Percentiles rank a stretch among this genome's conserved stretches.
Evolutionary conservation across 2,888 invertebrate species (phyloP).

Genomic region (Notodonta dromedarius): DNA sequence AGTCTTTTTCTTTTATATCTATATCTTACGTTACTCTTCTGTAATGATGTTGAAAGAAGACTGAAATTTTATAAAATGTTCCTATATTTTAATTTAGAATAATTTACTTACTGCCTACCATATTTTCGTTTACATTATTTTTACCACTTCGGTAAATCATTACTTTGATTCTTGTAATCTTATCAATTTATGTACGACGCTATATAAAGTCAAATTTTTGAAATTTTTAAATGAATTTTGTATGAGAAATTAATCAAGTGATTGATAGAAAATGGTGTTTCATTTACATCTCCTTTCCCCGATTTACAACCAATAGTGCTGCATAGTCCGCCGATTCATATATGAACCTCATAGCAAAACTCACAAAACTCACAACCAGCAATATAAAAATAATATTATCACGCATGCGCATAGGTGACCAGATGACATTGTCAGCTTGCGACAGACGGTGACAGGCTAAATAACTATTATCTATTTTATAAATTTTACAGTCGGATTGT

Average conservation of each 20-base stretch:
- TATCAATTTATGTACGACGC: conserved; percentile 82
- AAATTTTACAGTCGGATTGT: no score
- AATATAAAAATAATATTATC: no score
- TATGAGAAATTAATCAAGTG: conserved; percentile 82
- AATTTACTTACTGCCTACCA: conserved; percentile 80
- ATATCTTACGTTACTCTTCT: conserved; percentile 72
- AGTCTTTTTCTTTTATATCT: conserved; percentile 64
- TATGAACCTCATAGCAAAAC: no score
- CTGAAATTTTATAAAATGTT: conserved; percentile 80
- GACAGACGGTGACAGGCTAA: no score
- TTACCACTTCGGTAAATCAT: conserved; percentile 74
- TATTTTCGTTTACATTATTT: conserved; percentile 73
- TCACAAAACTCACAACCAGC: no score
- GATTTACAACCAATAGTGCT: background rate
- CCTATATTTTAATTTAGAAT: conserved; percentile 84
- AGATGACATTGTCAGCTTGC: no score
- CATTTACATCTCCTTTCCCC: conserved; percentile 35
- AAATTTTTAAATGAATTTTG: conserved; percentile 84
- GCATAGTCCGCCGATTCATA: no score
- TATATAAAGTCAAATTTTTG: conserved; percentile 83
- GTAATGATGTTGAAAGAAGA: conserved; percentile 78
- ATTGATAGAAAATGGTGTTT: conserved; percentile 77
- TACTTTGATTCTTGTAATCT: conserved; percentile 78
- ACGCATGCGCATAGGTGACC: no score
- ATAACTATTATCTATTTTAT: no score